phyloP scores from a whole-genome alignment of 2,888 invertebrate species.

The Thysanoteuthis rhombus region DNA sequence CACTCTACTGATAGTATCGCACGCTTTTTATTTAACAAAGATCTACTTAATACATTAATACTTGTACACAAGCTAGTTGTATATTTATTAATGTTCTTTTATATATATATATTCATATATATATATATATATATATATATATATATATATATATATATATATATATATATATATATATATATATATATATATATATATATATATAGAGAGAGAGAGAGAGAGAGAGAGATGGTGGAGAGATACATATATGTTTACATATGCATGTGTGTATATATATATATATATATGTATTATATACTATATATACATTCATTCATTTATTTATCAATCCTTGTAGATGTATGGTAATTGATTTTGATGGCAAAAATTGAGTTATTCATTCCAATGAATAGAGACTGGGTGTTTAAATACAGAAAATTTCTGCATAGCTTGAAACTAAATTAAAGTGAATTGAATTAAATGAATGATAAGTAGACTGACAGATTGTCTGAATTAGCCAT shows the following conservation, averaged over 20 bases:
- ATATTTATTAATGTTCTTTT: too few relatives aligned
- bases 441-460: constrained; percentile 12
- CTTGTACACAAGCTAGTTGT: too few relatives aligned
- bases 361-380: neutral
- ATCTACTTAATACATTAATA: too few relatives aligned
- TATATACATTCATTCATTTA: too few relatives aligned
- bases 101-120: too few relatives aligned
- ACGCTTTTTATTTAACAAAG: too few relatives aligned
- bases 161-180: too few relatives aligned
- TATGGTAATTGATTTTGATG: constrained; percentile 12
- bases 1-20: too few relatives aligned
- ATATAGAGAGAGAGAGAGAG: neutral
- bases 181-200: too few relatives aligned
- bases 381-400: constrained; percentile 12
- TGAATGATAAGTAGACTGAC: neutral
- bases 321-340: neutral
- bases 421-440: constrained; percentile 12
- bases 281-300: too few relatives aligned
- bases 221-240: neutral
- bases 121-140: too few relatives aligned
- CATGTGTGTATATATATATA: neutral
- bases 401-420: constrained; percentile 1
- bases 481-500: constrained; percentile 12
- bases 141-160: too few relatives aligned
- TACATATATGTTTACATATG: neutral